Conservation (phyloP, 2,113 vertebrate genomes). For the Sterrhoptilus dennistouni region DNA sequence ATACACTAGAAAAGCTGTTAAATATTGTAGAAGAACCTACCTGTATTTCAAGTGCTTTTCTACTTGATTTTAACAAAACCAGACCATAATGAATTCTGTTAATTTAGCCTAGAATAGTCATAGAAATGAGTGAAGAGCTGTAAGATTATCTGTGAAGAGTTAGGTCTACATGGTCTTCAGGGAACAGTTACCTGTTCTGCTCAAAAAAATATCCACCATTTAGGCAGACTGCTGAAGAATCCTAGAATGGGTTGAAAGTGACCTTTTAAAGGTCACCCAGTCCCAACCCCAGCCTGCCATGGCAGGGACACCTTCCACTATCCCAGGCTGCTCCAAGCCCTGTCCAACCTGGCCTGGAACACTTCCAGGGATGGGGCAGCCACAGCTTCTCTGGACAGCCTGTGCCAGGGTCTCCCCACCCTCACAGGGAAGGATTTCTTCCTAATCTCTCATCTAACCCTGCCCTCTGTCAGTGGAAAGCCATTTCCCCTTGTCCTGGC, state of each 20-base stretch:
- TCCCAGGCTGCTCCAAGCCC: background rate
- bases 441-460: background rate
- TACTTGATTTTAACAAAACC: background rate
- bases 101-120: background rate
- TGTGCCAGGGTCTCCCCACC: background rate
- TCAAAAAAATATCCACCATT: background rate
- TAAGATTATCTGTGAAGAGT: background rate
- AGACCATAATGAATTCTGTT: background rate
- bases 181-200: background rate
- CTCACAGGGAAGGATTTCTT: background rate
- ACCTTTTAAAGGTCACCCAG: background rate
- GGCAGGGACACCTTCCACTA: background rate
- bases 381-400: background rate
- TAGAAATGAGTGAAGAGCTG: background rate
- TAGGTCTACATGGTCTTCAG: background rate
- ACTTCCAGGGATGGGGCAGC: background rate
- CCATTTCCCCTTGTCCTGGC: background rate
- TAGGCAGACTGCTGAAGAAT: background rate
- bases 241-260: background rate
- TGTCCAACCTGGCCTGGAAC: fast-evolving
- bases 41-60: background rate
- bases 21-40: background rate
- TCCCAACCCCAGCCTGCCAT: background rate
- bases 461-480: background rate
- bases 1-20: background rate